Percentiles rank a stretch among this genome's conserved stretches.
Conservation (phyloP, 2,888 invertebrate genomes). For the Pammene aurita region DNA sequence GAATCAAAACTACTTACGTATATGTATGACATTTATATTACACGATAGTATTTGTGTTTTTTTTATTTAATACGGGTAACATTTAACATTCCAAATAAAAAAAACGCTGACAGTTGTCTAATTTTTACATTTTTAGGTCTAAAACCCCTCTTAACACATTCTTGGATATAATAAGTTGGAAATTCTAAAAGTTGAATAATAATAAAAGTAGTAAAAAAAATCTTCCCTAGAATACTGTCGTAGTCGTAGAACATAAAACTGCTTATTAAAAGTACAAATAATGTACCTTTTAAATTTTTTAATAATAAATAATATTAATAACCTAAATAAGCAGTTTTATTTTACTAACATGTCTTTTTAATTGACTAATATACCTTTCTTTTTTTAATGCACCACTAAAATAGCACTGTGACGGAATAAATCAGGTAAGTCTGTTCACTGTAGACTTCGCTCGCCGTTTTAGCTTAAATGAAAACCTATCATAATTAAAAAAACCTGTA, state of each 20-base stretch:
- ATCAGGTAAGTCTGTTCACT: slow-evolving; percentile 16
- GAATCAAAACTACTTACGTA: not conserved
- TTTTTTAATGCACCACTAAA: slow-evolving; percentile 1
- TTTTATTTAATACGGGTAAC: not conserved
- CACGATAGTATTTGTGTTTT: not conserved
- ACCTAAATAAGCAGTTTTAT: slow-evolving; percentile 62
- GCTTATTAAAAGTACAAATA: too few species aligned
- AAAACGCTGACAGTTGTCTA: too few species aligned
- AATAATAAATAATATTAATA: slow-evolving; percentile 36
- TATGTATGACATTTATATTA: not conserved
- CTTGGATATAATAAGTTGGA: too few species aligned
- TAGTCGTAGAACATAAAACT: slow-evolving; percentile 52
- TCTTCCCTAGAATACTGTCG: not conserved
- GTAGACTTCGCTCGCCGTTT: slow-evolving; percentile 4
- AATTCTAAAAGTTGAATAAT: not conserved
- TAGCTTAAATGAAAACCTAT: slow-evolving; percentile 2
- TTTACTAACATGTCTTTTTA: slow-evolving; percentile 56
- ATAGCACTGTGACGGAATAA: not conserved
- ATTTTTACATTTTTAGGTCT: too few species aligned
- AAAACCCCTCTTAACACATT: too few species aligned
- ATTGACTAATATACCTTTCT: slow-evolving; percentile 40
- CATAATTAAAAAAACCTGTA: not conserved
- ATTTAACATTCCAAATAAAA: slow-evolving; percentile 12
- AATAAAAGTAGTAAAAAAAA: not conserved
- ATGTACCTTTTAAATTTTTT: not conserved